These are phyloP conservation scores for Asobara japonica DNA, from an alignment of 1,140 invertebrate genomes.

Conservation along the genomic window DNA sequence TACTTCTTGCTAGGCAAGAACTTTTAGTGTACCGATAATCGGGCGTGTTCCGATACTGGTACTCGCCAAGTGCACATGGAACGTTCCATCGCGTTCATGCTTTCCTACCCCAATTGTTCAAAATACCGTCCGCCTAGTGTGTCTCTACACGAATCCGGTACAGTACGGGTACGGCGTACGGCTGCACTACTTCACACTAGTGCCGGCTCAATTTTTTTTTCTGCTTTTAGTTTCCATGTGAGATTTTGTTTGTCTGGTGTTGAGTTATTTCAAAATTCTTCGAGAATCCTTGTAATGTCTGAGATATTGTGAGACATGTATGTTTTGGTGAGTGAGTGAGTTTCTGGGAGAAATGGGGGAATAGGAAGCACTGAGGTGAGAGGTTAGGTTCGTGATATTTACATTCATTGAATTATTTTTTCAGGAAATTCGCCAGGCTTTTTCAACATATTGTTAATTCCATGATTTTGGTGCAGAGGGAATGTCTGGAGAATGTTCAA, in stretches of 20 bases:
- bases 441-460: neutral
- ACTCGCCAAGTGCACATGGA: too few relatives aligned
- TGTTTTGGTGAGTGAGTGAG: neutral
- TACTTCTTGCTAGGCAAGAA: too few relatives aligned
- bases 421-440: neutral
- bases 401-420: neutral
- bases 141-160: neutral
- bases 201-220: neutral
- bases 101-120: neutral
- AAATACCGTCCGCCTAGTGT: constrained; percentile 9
- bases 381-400: neutral
- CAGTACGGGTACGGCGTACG: neutral
- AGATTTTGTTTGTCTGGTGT: neutral
- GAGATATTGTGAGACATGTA: neutral
- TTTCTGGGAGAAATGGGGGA: neutral
- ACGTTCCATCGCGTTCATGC: neutral
- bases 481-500: neutral
- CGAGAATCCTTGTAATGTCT: neutral
- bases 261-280: neutral
- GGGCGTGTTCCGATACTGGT: too few relatives aligned
- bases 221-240: neutral
- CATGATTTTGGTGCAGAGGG: neutral
- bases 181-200: too few relatives aligned
- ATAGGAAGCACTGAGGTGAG: neutral
- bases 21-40: too few relatives aligned